phyloP scores from a whole-genome alignment of 2,797 vertebrate genomes.

The Falco peregrinus region DNA sequence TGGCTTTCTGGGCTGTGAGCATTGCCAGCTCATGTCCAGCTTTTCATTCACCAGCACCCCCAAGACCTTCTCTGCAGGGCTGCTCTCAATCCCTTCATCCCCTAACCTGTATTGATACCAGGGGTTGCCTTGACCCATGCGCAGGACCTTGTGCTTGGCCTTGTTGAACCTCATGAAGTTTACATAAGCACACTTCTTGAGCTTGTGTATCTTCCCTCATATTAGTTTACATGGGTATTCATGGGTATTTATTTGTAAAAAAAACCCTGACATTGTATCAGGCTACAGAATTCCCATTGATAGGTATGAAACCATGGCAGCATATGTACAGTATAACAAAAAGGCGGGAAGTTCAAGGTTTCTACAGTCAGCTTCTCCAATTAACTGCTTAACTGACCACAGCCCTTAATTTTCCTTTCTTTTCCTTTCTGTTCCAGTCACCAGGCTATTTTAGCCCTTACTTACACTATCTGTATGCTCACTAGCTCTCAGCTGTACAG shows the following conservation, averaged over 20 bases:
- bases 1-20: not conserved
- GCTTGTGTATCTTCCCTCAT: not conserved
- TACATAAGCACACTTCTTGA: not conserved
- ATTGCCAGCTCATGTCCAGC: not conserved
- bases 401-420: not conserved
- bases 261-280: not conserved
- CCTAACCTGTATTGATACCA: not conserved
- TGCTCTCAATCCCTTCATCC: not conserved
- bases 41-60: not conserved
- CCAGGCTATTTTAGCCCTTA: not conserved
- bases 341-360: not conserved
- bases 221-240: not conserved
- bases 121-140: accelerated
- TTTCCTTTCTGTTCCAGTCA: not conserved
- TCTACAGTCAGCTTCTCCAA: not conserved
- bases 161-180: not conserved
- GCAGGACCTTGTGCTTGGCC: not conserved
- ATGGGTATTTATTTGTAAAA: not conserved
- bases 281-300: not conserved
- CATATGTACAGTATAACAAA: not conserved
- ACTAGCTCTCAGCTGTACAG: not conserved
- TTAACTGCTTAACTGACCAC: not conserved
- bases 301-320: not conserved
- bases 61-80: not conserved
- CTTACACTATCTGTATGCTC: not conserved